Evolutionary conservation across 2,113 vertebrate species (phyloP), one percentile per base, ranked within the genome.

Genomic region (Petromus typicus): DNA sequence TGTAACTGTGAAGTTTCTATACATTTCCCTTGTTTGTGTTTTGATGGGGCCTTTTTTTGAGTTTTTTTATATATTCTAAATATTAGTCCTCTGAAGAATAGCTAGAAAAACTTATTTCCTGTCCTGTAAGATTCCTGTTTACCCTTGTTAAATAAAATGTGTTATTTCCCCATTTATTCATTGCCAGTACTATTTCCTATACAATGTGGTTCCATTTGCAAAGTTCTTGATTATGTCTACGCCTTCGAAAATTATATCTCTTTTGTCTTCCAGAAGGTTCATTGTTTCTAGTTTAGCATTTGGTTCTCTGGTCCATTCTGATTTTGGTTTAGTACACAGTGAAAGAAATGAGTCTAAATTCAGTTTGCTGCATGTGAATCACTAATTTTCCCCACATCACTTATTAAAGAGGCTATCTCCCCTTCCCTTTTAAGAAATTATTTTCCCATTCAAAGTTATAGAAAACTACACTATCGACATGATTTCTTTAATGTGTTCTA

Each of bases 371-470:
- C 20, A 40, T 23, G 18, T 23, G 37, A 8, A 71, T 71, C 22
- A 20, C 67, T 20, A 71, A 71, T 40, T 71, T 40, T 71, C 20
- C 67, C 20, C 23, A 40, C 67, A 40, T 20, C 10, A 71, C 20
- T 71, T 71, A 71, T 11, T 71, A 40, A 23, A 40, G 67, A 76
- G 1, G 43, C 27, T 76, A 7, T 17, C 18, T 61, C 25, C 22
- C 25, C 40, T 45, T 75, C 90, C 97, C 97, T 87, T 59, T 98
- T 98, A 98, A 98, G 97, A 99, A 98, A 98, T 98, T 97, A 97
- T 48, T 79, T 79, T 96, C 95, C 56, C 89, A 97, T 95, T 93
- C 75, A 98, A 98, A 98, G 96, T 96, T 97, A 96, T 92, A 98
- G 96, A 95, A 97, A 98, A 98, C 98, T 98, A 98, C 97, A 98